A percentile compares a stretch with the other conserved stretches of the same genome.
Evolutionary conservation across 1,140 invertebrate genomes (phyloP).

Genomic region (Zaprionus nigranus): DNA sequence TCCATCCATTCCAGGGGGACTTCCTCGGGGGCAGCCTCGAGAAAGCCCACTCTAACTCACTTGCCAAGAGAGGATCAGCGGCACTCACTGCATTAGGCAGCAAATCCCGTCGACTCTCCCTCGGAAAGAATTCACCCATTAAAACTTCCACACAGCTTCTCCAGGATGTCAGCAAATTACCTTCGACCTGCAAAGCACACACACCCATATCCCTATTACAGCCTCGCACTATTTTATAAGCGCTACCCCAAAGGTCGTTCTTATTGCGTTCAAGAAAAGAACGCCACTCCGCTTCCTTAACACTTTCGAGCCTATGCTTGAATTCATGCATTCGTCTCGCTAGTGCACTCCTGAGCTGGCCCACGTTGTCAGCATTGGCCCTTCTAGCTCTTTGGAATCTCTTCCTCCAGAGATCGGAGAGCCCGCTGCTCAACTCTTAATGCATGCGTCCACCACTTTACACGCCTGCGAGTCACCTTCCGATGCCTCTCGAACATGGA

Average conservation of each 20-base stretch:
- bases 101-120: neutral
- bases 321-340: too few relatives aligned
- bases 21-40: constrained; percentile 12
- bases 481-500: too few relatives aligned
- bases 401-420: too few relatives aligned
- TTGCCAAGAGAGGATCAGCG: neutral
- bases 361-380: too few relatives aligned
- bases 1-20: constrained; percentile 26
- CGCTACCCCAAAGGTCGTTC: neutral
- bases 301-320: too few relatives aligned
- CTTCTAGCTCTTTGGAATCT: too few relatives aligned
- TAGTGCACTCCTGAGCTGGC: too few relatives aligned
- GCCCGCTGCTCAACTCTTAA: too few relatives aligned
- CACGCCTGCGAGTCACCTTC: too few relatives aligned
- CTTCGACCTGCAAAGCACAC: neutral
- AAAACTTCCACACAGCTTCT: neutral
- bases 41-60: constrained; percentile 2
- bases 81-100: neutral
- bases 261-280: too few relatives aligned
- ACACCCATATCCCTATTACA: neutral
- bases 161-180: neutral
- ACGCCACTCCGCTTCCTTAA: too few relatives aligned
- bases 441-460: too few relatives aligned
- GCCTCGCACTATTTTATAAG: neutral
- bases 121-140: neutral